Base-by-base conservation (phyloP, 2,888 invertebrate species). In the Ophonus ardosiacus region DNA sequence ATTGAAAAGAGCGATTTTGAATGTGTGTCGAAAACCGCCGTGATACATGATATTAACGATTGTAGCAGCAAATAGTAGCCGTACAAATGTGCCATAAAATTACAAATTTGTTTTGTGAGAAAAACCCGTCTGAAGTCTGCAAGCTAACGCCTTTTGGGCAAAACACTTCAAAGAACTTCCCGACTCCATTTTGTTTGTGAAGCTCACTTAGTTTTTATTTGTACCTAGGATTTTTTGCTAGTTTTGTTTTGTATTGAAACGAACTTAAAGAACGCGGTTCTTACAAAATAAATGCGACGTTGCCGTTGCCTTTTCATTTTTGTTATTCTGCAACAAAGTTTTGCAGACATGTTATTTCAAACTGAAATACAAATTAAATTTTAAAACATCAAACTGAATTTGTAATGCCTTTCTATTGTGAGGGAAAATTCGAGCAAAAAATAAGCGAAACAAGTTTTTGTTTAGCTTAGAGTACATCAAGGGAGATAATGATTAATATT, bases 331-430 rank as follows among this genome's bases (percentile, higher is more conserved):
- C n/a, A 38, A 38, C 68, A 68, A 68, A 68, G 31, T 68, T 68
- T 68, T 8, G 31, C 38, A 68, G 68, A 68, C 68, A 68, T 68
- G 68, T 68, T 65, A 65, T 65, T 65, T 68, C 68, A 38, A 24
- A 68, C 63, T 24, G 21, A 63, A 38, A 68, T 68, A 68, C 31
- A 68, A 38, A 68, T 68, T 68, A 68, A 68, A 68, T 68, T 68
- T 68, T 68, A 31, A 68, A 68, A 38, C 68, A 68, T 68, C 68
- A 68, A 68, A 68, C 68, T 68, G 68, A 68, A 68, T 68, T 38
- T 31, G 38, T 68, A 68, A 68, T 68, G 38, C 38, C 59, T 68
- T 68, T 13, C n/a, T 31, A 68, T 68, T 68, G 68, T 68, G 65
- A 65, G 18, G 24, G 17, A 18, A 63, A 63, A 68, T 13, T 38